Evolutionary conservation across 2,113 vertebrate species (phyloP).

Genomic region (Cavia porcellus): DNA sequence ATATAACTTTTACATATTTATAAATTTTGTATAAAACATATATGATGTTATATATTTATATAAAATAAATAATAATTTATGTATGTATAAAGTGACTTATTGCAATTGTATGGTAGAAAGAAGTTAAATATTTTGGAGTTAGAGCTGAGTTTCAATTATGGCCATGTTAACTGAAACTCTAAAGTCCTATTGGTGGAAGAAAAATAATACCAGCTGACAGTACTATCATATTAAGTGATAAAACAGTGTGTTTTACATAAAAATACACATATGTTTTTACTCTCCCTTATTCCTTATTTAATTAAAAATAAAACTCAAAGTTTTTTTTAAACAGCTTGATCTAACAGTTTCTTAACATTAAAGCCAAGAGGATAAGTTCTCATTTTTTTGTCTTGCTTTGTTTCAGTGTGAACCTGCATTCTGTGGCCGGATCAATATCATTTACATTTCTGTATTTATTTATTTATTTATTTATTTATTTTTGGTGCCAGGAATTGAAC

Average conservation of each 20-base stretch:
- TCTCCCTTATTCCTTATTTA: constrained; percentile 52
- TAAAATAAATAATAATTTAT: background rate
- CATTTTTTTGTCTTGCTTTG: background rate
- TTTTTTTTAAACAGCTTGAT: background rate
- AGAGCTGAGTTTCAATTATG: constrained; percentile 42
- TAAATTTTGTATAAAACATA: background rate
- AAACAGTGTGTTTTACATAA: constrained; percentile 48
- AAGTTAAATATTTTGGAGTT: constrained; percentile 15
- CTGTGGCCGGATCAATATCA: background rate
- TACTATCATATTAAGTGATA: constrained; percentile 45
- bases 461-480: too few relatives aligned
- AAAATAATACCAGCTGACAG: constrained; percentile 9
- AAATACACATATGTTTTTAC: constrained; percentile 54
- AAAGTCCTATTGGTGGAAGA: constrained; percentile 10
- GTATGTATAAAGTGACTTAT: background rate
- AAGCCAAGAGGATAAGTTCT: background rate
- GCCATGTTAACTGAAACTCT: constrained; percentile 22
- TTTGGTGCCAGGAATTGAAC: too few relatives aligned
- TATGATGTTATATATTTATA: background rate
- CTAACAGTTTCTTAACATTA: constrained; percentile 40
- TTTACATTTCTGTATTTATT: background rate
- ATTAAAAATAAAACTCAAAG: constrained; percentile 59
- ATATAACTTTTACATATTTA: background rate
- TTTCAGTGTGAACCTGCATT: constrained; percentile 4
- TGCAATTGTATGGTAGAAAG: background rate